phyloP scores from a whole-genome alignment of 2,888 invertebrate species.

The Tachina lurida region DNA sequence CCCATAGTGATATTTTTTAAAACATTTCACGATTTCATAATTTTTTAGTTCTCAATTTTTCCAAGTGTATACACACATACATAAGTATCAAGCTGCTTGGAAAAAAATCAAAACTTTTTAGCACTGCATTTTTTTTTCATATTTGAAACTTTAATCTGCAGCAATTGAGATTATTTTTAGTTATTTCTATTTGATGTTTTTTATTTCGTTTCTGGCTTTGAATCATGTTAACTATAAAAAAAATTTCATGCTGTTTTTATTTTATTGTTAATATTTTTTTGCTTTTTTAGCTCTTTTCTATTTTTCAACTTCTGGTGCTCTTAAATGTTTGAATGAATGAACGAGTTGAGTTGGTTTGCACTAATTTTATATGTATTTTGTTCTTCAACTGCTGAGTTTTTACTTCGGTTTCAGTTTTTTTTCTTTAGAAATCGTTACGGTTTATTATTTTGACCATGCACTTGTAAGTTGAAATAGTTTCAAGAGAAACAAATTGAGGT shows the following conservation, averaged over 20 bases:
- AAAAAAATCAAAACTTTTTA: conserved; percentile 40
- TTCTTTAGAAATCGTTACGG: conserved; percentile 66
- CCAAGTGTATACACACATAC: conserved; percentile 8
- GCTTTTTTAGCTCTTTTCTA: conserved; percentile 2
- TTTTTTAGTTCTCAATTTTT: background rate
- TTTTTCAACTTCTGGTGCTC: conserved; percentile 18
- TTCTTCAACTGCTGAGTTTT: conserved; percentile 23
- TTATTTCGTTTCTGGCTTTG: conserved; percentile 50
- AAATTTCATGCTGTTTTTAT: conserved; percentile 56
- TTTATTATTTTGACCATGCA: conserved; percentile 72
- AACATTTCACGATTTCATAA: no score
- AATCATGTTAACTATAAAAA: conserved; percentile 33
- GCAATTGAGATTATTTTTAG: conserved; percentile 59
- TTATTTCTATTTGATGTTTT: conserved; percentile 25
- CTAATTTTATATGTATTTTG: conserved; percentile 47
- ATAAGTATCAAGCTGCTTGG: background rate
- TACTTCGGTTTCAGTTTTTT: conserved; percentile 15
- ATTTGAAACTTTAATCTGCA: conserved; percentile 44
- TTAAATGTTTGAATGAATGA: conserved; percentile 55
- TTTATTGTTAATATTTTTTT: conserved; percentile 43
- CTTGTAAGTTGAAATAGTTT: conserved; percentile 66
- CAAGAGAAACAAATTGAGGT: conserved; percentile 48
- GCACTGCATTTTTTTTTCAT: conserved; percentile 16
- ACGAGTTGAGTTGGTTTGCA: conserved; percentile 61
- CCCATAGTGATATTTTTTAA: no score